Conservation (phyloP, 2,797 vertebrate genomes). For the Cyprinodon diabolis region DNA sequence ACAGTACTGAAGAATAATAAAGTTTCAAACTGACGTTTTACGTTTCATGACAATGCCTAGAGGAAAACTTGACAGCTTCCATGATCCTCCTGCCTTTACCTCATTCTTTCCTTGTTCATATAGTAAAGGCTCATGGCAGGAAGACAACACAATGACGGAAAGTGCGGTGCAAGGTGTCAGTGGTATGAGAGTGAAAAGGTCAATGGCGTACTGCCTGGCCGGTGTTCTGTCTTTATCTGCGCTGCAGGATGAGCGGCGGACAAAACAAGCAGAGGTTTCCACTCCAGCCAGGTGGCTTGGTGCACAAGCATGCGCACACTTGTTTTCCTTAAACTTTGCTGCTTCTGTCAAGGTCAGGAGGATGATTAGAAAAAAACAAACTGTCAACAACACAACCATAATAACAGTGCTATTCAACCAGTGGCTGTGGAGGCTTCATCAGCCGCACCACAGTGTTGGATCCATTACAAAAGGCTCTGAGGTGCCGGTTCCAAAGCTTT, state of each 20-base stretch:
- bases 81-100: constrained; percentile 33
- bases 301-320: constrained; percentile 13
- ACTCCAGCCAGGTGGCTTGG: constrained; percentile 32
- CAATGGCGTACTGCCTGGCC: constrained; percentile 50
- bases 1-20: constrained; percentile 2
- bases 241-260: constrained; percentile 55
- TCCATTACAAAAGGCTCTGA: constrained; percentile 6
- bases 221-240: constrained; percentile 52
- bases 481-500: constrained; percentile 29
- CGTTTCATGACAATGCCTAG: constrained; percentile 64
- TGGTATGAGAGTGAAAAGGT: constrained; percentile 49
- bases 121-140: constrained; percentile 71
- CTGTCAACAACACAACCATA: constrained; percentile 35
- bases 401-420: constrained; percentile 31
- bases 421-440: constrained; percentile 15
- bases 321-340: constrained; percentile 13
- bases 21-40: constrained; percentile 40
- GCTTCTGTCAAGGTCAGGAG: constrained; percentile 54
- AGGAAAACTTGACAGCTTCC: constrained; percentile 77
- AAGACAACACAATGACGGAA: constrained; percentile 80
- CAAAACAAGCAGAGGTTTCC: constrained; percentile 60
- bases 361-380: constrained; percentile 39
- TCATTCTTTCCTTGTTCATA: constrained; percentile 64
- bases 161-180: constrained; percentile 60
- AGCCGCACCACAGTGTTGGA: background rate